Evolutionary conservation across 2,888 invertebrate species (phyloP).

Genomic region (Flexamia atlantica): DNA sequence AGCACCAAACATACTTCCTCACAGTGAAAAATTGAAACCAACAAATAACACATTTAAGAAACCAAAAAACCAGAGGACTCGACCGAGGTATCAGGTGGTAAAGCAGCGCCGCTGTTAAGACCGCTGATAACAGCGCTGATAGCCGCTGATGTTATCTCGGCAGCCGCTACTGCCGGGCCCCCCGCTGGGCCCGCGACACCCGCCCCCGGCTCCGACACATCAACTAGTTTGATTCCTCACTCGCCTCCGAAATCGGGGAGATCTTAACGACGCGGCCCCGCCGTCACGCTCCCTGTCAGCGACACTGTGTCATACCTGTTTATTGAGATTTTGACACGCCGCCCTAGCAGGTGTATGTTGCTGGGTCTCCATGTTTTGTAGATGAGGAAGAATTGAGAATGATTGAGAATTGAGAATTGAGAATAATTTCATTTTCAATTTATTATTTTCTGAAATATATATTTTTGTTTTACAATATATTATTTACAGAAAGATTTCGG

Average conservation of each 20-base stretch:
- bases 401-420: no score
- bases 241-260: slow-evolving; percentile 4
- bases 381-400: no score
- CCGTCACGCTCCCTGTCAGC: neutral
- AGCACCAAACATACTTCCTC: no score
- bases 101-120: neutral
- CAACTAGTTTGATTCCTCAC: slow-evolving; percentile 45
- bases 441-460: no score
- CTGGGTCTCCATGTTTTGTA: no score
- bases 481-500: no score
- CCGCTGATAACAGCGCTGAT: slow-evolving; percentile 14
- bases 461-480: no score
- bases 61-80: no score
- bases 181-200: slow-evolving; percentile 21
- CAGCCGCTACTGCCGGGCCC: neutral
- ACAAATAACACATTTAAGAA: no score
- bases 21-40: no score
- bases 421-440: no score
- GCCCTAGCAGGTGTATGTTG: neutral
- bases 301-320: neutral
- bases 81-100: slow-evolving; percentile 29
- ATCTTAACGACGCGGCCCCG: neutral
- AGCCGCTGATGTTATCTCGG: neutral
- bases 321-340: neutral
- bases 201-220: neutral